Base-by-base conservation (phyloP, 37 sponge, comb jelly and placozoan genomes). In the Beroe ovata region DNA sequence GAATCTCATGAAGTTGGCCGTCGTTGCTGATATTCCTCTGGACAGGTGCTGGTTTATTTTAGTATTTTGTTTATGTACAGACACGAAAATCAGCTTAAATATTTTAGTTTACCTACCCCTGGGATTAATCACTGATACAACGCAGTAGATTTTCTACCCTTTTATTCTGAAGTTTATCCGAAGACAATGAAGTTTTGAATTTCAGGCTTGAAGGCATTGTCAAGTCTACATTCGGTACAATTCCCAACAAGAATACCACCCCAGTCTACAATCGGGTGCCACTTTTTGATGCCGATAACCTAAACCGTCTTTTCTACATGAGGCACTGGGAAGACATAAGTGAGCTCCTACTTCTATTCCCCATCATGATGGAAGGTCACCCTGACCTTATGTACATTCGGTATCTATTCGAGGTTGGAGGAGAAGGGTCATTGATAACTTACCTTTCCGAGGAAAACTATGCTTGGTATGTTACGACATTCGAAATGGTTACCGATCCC, bases 241-340 rank as follows among this genome's bases (percentile, higher is more conserved):
- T 66, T 29, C 69, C 69, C 36, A 33, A 66, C 69, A 66, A 33
- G 16, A 66, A 66, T 37, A 30, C 54, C 11, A 11, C 54, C 11
- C 11, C 54, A 47, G 11, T 47, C 11, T 11, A 16, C 54, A 47
- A 47, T 11, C 54, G 6, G 6, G 54, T 16, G 11, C 54, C 54
- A 47, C 11, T 47, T 11, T 47, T 47, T 47, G 54, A 16, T 6
- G 54, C 11, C 6, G 54, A 47, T 16, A 11, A 11, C 6, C 54
- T 47, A 6, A 47, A 47, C 11, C 6, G 54, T 6, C 11, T 47
- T 6, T 16, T 11, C 6, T 47, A 47, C 54, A 11, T 47, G 6
- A 47, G 11, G 54, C 6, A 47, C 11, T 47, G 11, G 54, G 11
- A 11, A 16, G 54, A 11, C 6, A 11, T 2, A 8, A 1, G 34